Base-by-base conservation (phyloP, 1,140 invertebrate species). In the Rhopalosiphum maidis region DNA sequence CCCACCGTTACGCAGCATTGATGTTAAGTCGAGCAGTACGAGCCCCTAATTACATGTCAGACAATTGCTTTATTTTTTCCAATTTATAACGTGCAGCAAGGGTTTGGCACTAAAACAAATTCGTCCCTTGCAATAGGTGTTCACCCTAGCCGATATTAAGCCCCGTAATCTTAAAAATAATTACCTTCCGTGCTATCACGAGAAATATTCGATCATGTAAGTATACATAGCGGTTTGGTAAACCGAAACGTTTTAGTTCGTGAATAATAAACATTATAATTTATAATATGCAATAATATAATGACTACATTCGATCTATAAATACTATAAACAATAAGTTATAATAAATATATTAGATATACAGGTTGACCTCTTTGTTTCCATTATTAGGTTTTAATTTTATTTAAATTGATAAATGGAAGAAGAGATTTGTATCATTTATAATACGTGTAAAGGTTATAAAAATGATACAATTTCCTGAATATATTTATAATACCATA, bases 1-100 rank as follows among this genome's bases (percentile, higher is more conserved):
- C 90, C 82, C 91, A 83, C 91, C 91, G 91, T 93, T 93, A 93
- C 91, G 91, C 91, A 86, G 91, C 91, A 93, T 93, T 93, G 91
- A 85, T 93, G 91, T 93, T 86, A 51, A 93, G 91, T 85, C 91
- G 91, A 93, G 35, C 91, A 93, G 77, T 93, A 93, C 91, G 91
- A 93, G 54, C 85, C 91, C 91, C 82, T 93, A 93, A 93, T 93
- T 93, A 93, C 82, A 93, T 37, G 91, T 93, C 82, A 54, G 91
- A 93, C 91, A 93, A 93, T 93, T 55, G 91, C 82, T 92, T 92
- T 92, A 82, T 92, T 92, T 92, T 51, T 93, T 86, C 91, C 77
- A 93, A 86, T 93, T 86, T 86, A 54, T 23, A 30, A 48, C 46
- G 18, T 88, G 46, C 25, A 23, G 25, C 8, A 60, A 68, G 89